Percentiles rank a stretch among this genome's conserved stretches.
phyloP scores from a whole-genome alignment of 2,797 vertebrate species.

The Sebastes trivittatus region DNA sequence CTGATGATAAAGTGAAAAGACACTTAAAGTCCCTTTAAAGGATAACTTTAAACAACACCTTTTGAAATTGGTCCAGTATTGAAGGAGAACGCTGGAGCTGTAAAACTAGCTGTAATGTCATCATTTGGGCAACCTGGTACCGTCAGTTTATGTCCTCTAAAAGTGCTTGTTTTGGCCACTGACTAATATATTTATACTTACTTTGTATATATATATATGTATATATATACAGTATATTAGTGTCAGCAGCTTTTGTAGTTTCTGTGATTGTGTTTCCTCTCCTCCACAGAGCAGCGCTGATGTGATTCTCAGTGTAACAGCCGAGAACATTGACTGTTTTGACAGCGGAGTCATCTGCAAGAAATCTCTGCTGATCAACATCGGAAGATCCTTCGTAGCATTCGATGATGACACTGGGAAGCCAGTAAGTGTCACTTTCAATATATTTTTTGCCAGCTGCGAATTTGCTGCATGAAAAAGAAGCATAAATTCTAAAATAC shows the following conservation, averaged over 20 bases:
- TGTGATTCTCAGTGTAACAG: slow-evolving; percentile 84
- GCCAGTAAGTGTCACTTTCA: slow-evolving; percentile 82
- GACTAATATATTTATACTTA: too few relatives aligned
- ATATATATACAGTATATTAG: neutral
- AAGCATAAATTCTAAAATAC: neutral
- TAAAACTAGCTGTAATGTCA: too few relatives aligned
- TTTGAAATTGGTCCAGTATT: neutral
- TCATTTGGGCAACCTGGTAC: too few relatives aligned
- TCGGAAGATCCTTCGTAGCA: slow-evolving; percentile 85
- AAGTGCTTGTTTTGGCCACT: too few relatives aligned
- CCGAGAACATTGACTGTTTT: slow-evolving; percentile 93
- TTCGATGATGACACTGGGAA: slow-evolving; percentile 91
- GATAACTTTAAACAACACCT: too few relatives aligned
- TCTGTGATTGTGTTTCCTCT: neutral
- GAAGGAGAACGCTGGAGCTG: neutral
- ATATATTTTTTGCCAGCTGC: neutral
- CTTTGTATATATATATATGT: too few relatives aligned
- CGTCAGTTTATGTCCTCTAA: too few relatives aligned
- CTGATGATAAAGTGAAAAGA: too few relatives aligned
- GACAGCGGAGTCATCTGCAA: slow-evolving; percentile 90
- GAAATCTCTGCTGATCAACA: slow-evolving; percentile 87
- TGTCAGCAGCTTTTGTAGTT: neutral
- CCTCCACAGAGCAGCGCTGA: slow-evolving; percentile 84
- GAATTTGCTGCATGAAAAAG: neutral
- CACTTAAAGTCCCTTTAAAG: neutral